Conservation (phyloP, 2,113 vertebrate species). For the Maccullochella peelii region DNA sequence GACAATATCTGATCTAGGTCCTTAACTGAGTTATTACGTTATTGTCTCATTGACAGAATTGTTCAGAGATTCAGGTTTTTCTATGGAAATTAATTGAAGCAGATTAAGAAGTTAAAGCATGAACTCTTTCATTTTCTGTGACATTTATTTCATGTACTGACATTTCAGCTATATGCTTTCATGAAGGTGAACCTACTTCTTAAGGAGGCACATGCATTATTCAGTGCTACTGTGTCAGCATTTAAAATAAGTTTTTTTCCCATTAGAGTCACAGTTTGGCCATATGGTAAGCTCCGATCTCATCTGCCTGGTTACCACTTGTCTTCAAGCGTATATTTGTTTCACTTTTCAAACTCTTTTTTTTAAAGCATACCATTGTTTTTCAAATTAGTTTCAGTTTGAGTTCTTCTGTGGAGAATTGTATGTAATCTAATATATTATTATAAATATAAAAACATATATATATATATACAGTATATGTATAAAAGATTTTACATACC, state of each 20-base stretch:
- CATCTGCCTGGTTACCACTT: neutral
- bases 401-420: no score
- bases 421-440: no score
- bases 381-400: no score
- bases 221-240: neutral
- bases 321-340: no score
- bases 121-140: slow-evolving; percentile 16
- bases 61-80: neutral
- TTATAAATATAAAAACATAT: no score
- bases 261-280: neutral
- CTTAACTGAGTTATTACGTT: slow-evolving; percentile 26
- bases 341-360: no score
- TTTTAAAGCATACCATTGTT: neutral
- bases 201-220: neutral
- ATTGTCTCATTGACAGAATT: slow-evolving; percentile 13
- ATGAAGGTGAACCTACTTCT: neutral
- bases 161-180: neutral
- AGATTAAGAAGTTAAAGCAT: neutral
- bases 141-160: neutral
- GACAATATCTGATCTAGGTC: slow-evolving; percentile 17
- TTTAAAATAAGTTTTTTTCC: neutral
- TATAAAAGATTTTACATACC: no score
- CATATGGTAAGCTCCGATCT: neutral
- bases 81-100: slow-evolving; percentile 12
- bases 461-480: no score